Evolutionary conservation across 2,888 invertebrate genomes (phyloP).

Genomic region (Drosophila mimetica): DNA sequence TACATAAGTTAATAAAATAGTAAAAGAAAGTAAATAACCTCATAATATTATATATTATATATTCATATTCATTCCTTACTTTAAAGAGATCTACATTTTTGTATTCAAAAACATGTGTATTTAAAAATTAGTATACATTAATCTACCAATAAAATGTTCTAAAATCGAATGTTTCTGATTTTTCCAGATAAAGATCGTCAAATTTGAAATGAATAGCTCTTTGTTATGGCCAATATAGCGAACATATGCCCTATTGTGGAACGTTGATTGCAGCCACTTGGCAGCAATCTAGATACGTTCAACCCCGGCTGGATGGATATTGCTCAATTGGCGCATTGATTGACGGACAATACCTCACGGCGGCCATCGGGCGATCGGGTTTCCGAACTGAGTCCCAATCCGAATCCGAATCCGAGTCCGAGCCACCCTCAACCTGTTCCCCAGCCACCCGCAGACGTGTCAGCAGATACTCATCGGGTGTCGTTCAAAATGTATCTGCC

Average conservation of each 20-base stretch:
- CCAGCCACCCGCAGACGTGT: slow-evolving; percentile 16
- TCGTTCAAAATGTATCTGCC: slow-evolving; percentile 43
- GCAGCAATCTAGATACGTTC: slow-evolving; percentile 12
- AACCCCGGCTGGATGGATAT: slow-evolving; percentile 6
- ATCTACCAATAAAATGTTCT: no score
- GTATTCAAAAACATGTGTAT: no score
- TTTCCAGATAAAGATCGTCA: not conserved
- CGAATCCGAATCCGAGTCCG: not conserved
- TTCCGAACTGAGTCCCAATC: not conserved
- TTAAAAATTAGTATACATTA: no score
- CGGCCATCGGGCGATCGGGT: slow-evolving; percentile 13
- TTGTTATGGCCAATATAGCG: not conserved
- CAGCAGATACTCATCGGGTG: slow-evolving; percentile 24
- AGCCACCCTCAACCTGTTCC: slow-evolving; percentile 19
- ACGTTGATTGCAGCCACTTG: slow-evolving; percentile 15
- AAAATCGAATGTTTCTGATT: no score
- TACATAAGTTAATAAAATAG: no score
- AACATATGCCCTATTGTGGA: slow-evolving; percentile 2
- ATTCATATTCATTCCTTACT: no score
- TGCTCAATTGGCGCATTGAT: slow-evolving; percentile 30
- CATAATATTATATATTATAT: no score
- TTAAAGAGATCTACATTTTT: no score
- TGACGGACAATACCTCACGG: slow-evolving; percentile 19
- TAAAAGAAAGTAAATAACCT: no score
- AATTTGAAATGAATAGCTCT: not conserved